Conservation (phyloP, 2,888 invertebrate genomes). For the Sycophila texana region DNA sequence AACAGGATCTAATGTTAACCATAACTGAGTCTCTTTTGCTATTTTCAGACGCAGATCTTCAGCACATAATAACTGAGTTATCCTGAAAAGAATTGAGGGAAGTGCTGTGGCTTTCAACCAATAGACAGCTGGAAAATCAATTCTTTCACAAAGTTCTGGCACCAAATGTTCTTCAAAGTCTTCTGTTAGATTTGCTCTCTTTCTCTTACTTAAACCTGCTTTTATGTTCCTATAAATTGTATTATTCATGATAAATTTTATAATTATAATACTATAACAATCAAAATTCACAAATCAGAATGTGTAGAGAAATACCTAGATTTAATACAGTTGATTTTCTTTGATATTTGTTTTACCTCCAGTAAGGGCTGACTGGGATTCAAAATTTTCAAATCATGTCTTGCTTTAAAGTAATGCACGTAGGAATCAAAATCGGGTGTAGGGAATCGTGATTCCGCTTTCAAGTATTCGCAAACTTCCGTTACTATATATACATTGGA, state of each 20-base stretch:
- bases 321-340: constrained; percentile 79
- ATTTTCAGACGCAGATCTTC: constrained; percentile 83
- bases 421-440: constrained; percentile 80
- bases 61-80: constrained; percentile 82
- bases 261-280: neutral
- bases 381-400: constrained; percentile 83
- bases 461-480: constrained; percentile 81
- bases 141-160: constrained; percentile 90
- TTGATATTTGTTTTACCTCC: constrained; percentile 85
- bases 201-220: constrained; percentile 69
- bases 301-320: constrained; percentile 71
- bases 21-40: constrained; percentile 71
- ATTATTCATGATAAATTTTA: constrained; percentile 52
- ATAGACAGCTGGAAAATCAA: constrained; percentile 83
- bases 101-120: constrained; percentile 91
- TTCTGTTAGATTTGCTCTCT: constrained; percentile 74
- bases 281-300: constrained; percentile 1
- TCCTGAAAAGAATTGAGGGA: constrained; percentile 90
- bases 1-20: neutral
- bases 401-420: constrained; percentile 84
- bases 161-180: constrained; percentile 84
- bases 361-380: constrained; percentile 86
- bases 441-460: constrained; percentile 83
- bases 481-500: constrained; percentile 81
- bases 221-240: constrained; percentile 69